phyloP scores from a whole-genome alignment of 2,113 vertebrate genomes.

The Suncus etruscus region DNA sequence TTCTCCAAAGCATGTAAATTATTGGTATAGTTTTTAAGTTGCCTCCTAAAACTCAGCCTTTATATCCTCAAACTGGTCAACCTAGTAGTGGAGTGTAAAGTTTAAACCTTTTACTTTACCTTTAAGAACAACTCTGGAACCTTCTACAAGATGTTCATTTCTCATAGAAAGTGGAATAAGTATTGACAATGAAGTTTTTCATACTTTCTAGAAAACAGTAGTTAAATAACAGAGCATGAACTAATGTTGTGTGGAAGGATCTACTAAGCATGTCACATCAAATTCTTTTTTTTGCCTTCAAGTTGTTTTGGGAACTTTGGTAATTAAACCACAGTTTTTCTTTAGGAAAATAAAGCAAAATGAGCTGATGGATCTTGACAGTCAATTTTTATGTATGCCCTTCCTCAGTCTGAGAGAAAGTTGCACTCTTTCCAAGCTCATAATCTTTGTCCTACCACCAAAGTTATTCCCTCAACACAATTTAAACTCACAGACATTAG shows the following conservation, averaged over 20 bases:
- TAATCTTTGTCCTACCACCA: not conserved
- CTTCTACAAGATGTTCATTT: not conserved
- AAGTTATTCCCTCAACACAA: not conserved
- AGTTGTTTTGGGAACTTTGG: conserved; percentile 72
- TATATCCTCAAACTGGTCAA: not conserved
- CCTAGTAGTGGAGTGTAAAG: not conserved
- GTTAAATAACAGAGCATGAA: conserved; percentile 64
- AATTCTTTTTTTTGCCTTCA: conserved; percentile 53
- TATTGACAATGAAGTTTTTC: not conserved
- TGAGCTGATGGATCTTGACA: conserved; percentile 61
- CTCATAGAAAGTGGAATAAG: not conserved
- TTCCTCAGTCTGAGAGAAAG: conserved; percentile 28
- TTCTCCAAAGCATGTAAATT: not conserved
- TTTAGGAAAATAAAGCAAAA: conserved; percentile 69
- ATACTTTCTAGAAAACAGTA: conserved; percentile 53
- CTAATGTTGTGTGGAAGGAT: conserved; percentile 60
- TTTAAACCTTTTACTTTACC: conserved; percentile 4
- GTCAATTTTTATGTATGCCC: conserved; percentile 19
- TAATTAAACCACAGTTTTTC: conserved; percentile 47
- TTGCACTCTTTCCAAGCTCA: conserved; percentile 6
- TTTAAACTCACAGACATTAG: not conserved
- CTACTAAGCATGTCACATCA: conserved; percentile 57
- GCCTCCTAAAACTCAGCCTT: not conserved
- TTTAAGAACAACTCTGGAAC: not conserved
- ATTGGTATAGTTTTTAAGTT: not conserved